Conservation (phyloP, 2,797 vertebrate species). For the Columba guinea region DNA sequence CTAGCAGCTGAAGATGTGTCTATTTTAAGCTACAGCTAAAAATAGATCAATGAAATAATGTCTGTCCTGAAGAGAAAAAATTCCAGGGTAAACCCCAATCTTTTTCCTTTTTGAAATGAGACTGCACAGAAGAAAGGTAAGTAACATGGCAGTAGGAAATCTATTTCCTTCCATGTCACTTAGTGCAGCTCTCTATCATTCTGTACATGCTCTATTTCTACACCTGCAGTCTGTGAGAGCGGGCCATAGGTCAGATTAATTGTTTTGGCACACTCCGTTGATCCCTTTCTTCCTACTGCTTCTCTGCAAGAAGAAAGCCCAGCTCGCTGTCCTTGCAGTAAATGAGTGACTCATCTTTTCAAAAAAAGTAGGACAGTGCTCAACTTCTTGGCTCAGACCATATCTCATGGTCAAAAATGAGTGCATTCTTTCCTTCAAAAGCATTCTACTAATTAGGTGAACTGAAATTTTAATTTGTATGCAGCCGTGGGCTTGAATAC, state of each 20-base stretch:
- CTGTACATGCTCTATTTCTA: not conserved
- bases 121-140: not conserved
- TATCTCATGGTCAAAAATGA: not conserved
- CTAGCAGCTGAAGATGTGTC: not conserved
- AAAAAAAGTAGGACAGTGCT: not conserved
- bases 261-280: not conserved
- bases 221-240: not conserved
- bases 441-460: not conserved
- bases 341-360: not conserved
- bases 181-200: not conserved
- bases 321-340: not conserved
- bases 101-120: not conserved
- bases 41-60: not conserved
- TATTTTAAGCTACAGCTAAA: not conserved
- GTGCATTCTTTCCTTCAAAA: not conserved
- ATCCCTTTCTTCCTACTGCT: not conserved
- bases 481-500: not conserved
- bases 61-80: not conserved
- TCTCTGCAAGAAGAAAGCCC: not conserved
- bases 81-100: not conserved
- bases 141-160: not conserved
- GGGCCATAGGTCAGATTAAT: not conserved
- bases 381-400: not conserved
- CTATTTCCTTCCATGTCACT: not conserved
- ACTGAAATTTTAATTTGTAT: not conserved